Evolutionary conservation across 2,113 vertebrate genomes (phyloP).

Genomic region (Microcebus tavaratra): DNA sequence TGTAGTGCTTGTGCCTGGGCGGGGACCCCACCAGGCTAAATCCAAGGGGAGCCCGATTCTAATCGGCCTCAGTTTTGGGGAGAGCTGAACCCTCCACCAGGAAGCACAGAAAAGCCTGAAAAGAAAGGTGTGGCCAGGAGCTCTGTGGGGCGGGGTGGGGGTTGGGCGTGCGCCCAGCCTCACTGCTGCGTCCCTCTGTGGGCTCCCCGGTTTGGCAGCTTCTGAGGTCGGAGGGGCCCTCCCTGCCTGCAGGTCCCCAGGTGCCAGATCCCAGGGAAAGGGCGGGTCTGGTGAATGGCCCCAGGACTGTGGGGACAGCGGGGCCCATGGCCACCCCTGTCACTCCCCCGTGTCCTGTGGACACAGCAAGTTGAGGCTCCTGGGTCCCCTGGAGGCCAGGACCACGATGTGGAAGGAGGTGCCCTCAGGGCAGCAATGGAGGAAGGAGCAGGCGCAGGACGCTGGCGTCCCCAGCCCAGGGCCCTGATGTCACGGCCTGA

Average conservation of each 20-base stretch:
- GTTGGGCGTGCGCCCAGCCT: neutral
- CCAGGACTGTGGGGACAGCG: neutral
- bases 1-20: accelerated
- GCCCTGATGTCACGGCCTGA: neutral
- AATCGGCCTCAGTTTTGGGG: neutral
- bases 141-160: neutral
- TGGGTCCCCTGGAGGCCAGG: too few relatives aligned
- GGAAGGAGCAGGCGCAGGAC: neutral
- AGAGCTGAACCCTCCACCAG: neutral
- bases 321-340: neutral
- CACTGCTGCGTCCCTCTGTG: neutral
- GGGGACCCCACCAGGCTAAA: neutral
- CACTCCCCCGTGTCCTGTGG: neutral
- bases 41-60: neutral
- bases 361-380: neutral
- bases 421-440: neutral
- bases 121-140: neutral
- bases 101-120: neutral
- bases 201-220: neutral
- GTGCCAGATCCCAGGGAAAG: neutral
- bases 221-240: neutral
- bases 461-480: neutral
- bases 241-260: neutral
- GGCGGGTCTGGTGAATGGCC: neutral
- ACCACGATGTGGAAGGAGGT: neutral